These are phyloP conservation scores for Limnephilus rhombicus DNA, from an alignment of 2,888 invertebrate genomes.

Conservation along the genomic window DNA sequence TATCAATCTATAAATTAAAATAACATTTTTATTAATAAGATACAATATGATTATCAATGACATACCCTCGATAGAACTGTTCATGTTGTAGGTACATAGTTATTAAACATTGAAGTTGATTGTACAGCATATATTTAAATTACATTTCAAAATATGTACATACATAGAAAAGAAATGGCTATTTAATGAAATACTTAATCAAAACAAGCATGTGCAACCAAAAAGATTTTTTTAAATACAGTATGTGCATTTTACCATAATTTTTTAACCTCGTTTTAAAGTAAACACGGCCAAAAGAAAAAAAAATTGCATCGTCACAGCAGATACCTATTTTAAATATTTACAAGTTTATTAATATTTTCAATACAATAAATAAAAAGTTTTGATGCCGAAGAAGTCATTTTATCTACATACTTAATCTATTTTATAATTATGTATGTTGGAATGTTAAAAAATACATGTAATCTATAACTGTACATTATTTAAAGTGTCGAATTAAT, in stretches of 20 bases:
- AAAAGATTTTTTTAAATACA: not conserved
- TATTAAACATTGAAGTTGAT: not conserved
- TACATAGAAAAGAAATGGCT: not conserved
- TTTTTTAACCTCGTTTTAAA: not conserved
- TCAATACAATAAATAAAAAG: not conserved
- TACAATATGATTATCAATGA: not conserved
- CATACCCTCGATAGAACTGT: not conserved
- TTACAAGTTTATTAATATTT: not conserved
- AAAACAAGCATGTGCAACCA: not conserved
- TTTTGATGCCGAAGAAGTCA: not conserved
- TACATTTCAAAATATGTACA: not conserved
- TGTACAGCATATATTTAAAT: not conserved
- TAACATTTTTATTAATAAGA: not conserved
- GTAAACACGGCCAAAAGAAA: not conserved
- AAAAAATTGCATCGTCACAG: not conserved
- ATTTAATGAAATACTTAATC: not conserved
- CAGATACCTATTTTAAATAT: not conserved
- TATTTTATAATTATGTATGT: not conserved
- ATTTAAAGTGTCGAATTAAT: not conserved
- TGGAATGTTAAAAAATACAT: not conserved
- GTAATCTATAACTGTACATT: not conserved
- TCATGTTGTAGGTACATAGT: not conserved
- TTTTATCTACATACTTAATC: not conserved
- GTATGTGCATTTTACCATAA: not conserved
- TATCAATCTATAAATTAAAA: not conserved